Base-by-base conservation (phyloP, 2,797 vertebrate genomes). In the Eleutherodactylus coqui region DNA sequence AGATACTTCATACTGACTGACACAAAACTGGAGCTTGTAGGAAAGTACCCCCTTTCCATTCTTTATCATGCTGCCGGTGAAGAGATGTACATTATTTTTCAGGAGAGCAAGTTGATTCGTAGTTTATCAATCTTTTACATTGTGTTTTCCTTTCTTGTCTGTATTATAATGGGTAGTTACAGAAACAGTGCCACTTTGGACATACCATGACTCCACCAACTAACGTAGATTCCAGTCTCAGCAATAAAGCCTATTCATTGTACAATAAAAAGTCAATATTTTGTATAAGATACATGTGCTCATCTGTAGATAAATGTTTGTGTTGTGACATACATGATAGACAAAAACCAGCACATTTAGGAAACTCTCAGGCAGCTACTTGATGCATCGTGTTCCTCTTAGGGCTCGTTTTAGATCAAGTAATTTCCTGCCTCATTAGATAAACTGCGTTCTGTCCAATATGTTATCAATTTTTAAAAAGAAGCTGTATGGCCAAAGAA, bases 371-470 rank as follows among this genome's bases (percentile, higher is more conserved):
- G 49, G 4, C 16, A 73, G 53, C 14, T 75, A 29, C n/a, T 73
- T 73, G 32, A 60, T 43, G 45, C 69, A 83, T 69, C 53, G 17
- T 14, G 6, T 45, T 58, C 49, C 69, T 73, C 51, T 29, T 41
- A n/a, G 24, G 49, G 14, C 14, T 73, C 75, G 38, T 83, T 75
- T 55, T 75, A 75, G 36, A 73, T 55, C 36, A 83, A 75, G 14
- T 53, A 32, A 60, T 83, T 75, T 75, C 51, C 36, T 75, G 36
- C 49, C 27, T 83, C 69, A 75, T 83, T 83, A 55, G 81, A 45
- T 83, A 75, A 73, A 83, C 70, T 60, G 27, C 27, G 27, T 36
- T 45, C 81, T 55, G 24, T 83, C 17, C 51, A 83, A 75, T 45
- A 38, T 83, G 49, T 41, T 75, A 58, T 75, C 9, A 75, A 60